phyloP scores from a whole-genome alignment of 2,797 vertebrate genomes.

The Natrix natrix region DNA sequence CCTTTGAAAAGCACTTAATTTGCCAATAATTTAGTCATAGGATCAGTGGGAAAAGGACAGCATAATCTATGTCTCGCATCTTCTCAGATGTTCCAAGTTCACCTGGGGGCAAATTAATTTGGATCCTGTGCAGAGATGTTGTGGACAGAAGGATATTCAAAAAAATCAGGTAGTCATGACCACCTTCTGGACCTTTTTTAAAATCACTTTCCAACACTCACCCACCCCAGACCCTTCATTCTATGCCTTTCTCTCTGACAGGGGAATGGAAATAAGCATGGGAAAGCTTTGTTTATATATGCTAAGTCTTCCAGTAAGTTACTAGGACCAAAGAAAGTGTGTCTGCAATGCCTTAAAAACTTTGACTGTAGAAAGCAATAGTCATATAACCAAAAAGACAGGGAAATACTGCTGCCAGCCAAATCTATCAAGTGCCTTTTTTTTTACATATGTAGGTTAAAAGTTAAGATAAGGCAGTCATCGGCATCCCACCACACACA shows the following conservation, averaged over 20 bases:
- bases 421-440: neutral
- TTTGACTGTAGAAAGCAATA: neutral
- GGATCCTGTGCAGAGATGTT: neutral
- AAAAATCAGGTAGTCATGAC: neutral
- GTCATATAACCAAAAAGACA: neutral
- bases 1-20: constrained; percentile 1
- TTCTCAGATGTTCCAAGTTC: neutral
- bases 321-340: neutral
- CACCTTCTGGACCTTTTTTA: neutral
- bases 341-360: neutral
- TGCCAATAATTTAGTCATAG: constrained; percentile 20
- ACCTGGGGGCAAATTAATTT: neutral
- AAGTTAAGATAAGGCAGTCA: neutral
- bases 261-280: accelerated
- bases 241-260: constrained; percentile 19
- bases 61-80: neutral
- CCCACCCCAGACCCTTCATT: neutral
- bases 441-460: neutral
- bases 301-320: neutral
- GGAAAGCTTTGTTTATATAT: neutral
- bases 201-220: neutral
- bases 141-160: neutral
- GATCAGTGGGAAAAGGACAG: neutral
- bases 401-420: neutral
- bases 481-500: neutral